A percentile compares a stretch with the other conserved stretches of the same genome.
phyloP scores from a whole-genome alignment of 2,113 vertebrate genomes.

The Phylloscopus trochilus region DNA sequence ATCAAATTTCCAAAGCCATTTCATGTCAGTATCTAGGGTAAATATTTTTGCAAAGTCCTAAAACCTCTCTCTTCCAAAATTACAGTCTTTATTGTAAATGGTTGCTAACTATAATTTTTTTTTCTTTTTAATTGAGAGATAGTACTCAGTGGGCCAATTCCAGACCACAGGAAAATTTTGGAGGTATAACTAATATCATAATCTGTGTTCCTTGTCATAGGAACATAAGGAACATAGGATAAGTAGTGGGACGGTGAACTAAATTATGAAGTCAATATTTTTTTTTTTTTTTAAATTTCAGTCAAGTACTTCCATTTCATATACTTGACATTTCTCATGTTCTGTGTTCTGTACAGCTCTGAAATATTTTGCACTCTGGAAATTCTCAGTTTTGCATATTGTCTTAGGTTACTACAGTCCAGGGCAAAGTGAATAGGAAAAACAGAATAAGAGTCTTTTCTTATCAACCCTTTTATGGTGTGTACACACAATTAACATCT shows the following conservation, averaged over 20 bases:
- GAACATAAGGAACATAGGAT: not conserved
- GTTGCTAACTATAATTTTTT: not conserved
- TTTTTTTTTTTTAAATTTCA: not conserved
- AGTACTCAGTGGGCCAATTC: not conserved
- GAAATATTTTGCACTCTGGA: not conserved
- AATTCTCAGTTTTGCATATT: not conserved
- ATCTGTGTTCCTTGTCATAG: not conserved
- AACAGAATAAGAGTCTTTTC: not conserved
- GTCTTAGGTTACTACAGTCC: not conserved
- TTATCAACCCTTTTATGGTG: not conserved
- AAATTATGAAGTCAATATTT: too few relatives aligned
- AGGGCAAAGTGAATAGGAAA: not conserved
- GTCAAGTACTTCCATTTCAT: not conserved
- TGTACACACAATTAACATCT: not conserved
- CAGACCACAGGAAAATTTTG: not conserved
- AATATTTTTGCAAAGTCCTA: not conserved
- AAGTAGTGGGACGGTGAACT: not conserved
- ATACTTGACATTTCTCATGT: not conserved
- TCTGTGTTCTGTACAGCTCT: not conserved
- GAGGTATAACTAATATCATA: not conserved
- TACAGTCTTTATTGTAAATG: not conserved
- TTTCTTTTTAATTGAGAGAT: not conserved
- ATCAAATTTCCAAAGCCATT: not conserved
- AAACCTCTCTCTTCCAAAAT: not conserved
- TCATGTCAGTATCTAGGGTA: not conserved